Evolutionary conservation across 2,797 vertebrate species (phyloP).

Genomic region (Darevskia nairensis): DNA sequence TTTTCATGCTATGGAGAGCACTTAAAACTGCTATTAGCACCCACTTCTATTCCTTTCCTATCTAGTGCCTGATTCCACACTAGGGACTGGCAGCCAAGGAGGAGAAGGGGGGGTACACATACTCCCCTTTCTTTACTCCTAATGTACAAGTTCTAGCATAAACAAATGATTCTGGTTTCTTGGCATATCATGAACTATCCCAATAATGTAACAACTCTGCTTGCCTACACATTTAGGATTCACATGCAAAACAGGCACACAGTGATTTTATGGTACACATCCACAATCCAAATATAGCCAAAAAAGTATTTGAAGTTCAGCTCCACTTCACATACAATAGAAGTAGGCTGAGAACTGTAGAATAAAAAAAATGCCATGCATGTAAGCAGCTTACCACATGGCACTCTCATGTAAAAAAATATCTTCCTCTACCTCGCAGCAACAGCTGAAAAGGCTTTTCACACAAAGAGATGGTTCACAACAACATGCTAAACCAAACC

Average conservation of each 20-base stretch:
- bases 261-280: neutral
- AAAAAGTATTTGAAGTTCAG: neutral
- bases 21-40: conserved; percentile 24
- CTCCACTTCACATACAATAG: neutral
- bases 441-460: neutral
- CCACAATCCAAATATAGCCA: neutral
- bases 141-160: neutral
- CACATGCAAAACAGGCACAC: neutral
- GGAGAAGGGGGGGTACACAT: neutral
- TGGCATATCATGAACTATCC: neutral
- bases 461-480: neutral
- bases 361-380: neutral
- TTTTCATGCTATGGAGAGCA: conserved; percentile 19
- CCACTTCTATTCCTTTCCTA: neutral
- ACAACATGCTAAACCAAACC: too few species aligned
- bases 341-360: neutral
- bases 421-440: neutral
- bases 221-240: neutral
- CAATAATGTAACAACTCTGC: neutral
- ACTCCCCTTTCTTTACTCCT: neutral
- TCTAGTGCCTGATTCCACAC: neutral
- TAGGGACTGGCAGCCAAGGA: neutral
- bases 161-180: conserved; percentile 36
- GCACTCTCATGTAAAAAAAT: neutral
- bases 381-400: neutral